Conservation (phyloP, 2,888 invertebrate species). For the Drosophila leonis region DNA sequence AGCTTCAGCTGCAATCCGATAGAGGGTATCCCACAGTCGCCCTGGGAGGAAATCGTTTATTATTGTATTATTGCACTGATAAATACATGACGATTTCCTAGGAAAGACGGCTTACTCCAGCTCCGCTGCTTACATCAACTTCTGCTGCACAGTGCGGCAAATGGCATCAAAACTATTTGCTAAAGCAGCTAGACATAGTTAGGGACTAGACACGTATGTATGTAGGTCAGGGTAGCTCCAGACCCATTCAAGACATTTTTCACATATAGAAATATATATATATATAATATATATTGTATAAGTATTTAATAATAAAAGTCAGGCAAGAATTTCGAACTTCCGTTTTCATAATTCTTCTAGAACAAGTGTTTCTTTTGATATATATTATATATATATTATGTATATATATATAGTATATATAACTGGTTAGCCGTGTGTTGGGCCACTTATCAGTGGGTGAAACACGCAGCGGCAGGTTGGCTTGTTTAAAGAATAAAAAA, state of each 20-base stretch:
- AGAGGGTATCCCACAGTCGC: slow-evolving; percentile 13
- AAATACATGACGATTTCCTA: slow-evolving; percentile 24
- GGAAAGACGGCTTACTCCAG: slow-evolving; percentile 17
- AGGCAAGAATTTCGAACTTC: not conserved
- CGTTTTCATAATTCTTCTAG: not conserved
- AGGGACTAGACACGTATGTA: not conserved
- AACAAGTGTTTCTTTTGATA: not conserved
- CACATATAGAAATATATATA: no score
- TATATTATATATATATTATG: not conserved
- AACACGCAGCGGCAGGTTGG: not conserved
- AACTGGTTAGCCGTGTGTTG: not conserved
- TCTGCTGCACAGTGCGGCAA: not conserved
- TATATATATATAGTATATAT: not conserved
- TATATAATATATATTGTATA: not conserved
- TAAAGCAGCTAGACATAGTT: not conserved
- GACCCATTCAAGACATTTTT: not conserved
- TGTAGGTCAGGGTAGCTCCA: slow-evolving; percentile 34
- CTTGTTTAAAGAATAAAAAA: not conserved
- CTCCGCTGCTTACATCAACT: not conserved
- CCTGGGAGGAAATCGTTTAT: not conserved
- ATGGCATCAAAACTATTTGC: not conserved
- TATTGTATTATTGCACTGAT: slow-evolving; percentile 17
- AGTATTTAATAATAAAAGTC: not conserved
- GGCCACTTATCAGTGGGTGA: slow-evolving; percentile 8
- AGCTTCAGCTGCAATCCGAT: not conserved